Evolutionary conservation across 2,888 invertebrate genomes (phyloP), one percentile per base, ranked within the genome.

Genomic region (Endomychus coccineus): DNA sequence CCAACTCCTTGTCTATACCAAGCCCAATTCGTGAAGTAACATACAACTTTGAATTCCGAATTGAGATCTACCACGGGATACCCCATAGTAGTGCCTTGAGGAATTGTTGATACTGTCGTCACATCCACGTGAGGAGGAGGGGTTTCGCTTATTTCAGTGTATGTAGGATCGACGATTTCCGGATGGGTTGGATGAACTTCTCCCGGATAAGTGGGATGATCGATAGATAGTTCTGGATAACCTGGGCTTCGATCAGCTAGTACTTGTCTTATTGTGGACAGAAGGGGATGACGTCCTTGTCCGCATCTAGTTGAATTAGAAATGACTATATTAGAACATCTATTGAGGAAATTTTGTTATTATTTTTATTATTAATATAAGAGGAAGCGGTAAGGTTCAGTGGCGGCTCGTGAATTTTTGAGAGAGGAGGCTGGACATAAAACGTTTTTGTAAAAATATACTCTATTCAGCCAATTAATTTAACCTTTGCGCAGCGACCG

Each of bases 21-120:
- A 15, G 91, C 88, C 91, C 91, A 92, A 58, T 91, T 91, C 0
- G 90, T 90, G 61, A 89, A 91, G 58, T 91, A 91, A 55, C 91
- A 91, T 3, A 91, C 80, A 1, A 90, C 80, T 69, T 88, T 90
- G 54, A 74, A 88, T 27, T 55, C 52, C 3, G 59, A 58, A 35
- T 49, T 48, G 7, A 42, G 39, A 38, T 62, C 55, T 4, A 59
- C 55, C 16, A 54, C 15, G 4, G 55, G 30, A 21, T 36, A 12
- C n/a, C 46, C 32, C 10, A 45, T 41, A 4, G 49, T 42, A 19
- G 37, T 36, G 1, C 38, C 27, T 10, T 44, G 46, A 31, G 37
- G 39, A 3, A 37, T 33, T n/a, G 39, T 16, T 17, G 49, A 40
- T 9, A 36, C 31, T 4, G 45, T 23, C 7, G 50, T 44, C 3